These are phyloP conservation scores for Tarsius wallacei DNA, from an alignment of 2,797 vertebrate genomes.

Conservation along the genomic window DNA sequence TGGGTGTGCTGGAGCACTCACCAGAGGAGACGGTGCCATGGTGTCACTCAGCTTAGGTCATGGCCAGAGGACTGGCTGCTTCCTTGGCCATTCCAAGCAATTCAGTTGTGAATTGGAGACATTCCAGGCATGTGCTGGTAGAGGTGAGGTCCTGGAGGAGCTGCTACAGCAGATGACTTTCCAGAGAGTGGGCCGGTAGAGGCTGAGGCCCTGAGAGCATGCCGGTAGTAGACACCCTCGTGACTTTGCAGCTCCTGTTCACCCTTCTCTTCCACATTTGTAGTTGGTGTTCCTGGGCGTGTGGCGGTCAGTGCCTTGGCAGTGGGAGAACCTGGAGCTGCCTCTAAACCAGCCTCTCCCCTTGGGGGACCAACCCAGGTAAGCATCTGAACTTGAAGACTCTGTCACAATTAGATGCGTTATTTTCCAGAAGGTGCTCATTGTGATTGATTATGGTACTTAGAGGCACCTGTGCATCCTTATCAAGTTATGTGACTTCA, in stretches of 20 bases:
- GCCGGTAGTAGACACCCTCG: not conserved
- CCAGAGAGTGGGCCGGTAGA: too few relatives aligned
- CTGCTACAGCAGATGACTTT: not conserved
- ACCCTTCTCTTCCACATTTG: constrained; percentile 27
- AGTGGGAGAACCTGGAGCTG: constrained; percentile 78
- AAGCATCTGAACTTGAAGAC: not conserved
- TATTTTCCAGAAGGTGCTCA: not conserved
- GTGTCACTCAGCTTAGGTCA: not conserved
- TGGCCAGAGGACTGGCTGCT: not conserved
- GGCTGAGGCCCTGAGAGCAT: not conserved
- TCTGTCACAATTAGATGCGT: not conserved
- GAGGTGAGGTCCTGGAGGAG: not conserved
- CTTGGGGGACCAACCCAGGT: constrained; percentile 79
- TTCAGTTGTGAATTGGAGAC: rapidly evolving
- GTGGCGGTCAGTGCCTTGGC: constrained; percentile 73
- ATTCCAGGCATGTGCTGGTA: too few relatives aligned
- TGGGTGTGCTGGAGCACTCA: too few relatives aligned
- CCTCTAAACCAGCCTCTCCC: constrained; percentile 77
- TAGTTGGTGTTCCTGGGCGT: constrained; percentile 81
- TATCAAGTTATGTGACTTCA: not conserved
- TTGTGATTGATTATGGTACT: too few relatives aligned
- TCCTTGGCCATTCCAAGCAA: not conserved
- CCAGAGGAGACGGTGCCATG: rapidly evolving
- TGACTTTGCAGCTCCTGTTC: not conserved
- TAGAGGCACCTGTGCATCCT: not conserved